phyloP scores from a whole-genome alignment of 2,888 invertebrate genomes.

The Dynastes tityus region DNA sequence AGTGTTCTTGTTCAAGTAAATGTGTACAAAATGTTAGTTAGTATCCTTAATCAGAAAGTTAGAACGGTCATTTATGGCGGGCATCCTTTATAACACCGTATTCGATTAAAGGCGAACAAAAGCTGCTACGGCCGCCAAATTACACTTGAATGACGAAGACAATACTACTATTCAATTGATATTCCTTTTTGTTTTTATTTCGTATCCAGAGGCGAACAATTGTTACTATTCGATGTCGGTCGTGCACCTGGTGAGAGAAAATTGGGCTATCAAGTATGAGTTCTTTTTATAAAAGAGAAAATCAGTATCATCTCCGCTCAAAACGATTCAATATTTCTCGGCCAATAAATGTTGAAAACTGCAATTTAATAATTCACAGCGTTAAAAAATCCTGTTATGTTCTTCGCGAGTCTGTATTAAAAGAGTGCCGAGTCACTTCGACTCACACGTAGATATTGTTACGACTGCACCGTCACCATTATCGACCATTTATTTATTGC shows the following conservation, averaged over 20 bases:
- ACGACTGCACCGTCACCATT: constrained; percentile 65
- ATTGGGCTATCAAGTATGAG: constrained; percentile 28
- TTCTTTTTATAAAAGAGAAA: constrained; percentile 4
- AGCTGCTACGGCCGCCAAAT: constrained; percentile 58
- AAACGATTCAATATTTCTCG: constrained; percentile 36
- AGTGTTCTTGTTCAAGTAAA: not conserved
- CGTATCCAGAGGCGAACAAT: constrained; percentile 17
- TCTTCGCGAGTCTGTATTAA: constrained; percentile 53
- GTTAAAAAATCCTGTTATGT: constrained; percentile 55
- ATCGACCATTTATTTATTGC: constrained; percentile 60
- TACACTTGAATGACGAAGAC: constrained; percentile 58
- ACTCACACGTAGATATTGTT: constrained; percentile 68
- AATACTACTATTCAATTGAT: constrained; percentile 30
- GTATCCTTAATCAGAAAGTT: not conserved
- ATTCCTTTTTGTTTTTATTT: constrained; percentile 24
- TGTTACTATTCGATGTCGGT: constrained; percentile 13
- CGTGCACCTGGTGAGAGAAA: constrained; percentile 10
- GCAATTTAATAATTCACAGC: constrained; percentile 48
- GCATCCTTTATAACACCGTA: constrained; percentile 11
- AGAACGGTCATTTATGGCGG: constrained; percentile 13
- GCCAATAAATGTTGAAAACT: constrained; percentile 48
- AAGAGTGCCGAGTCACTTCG: constrained; percentile 64
- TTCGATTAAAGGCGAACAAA: constrained; percentile 59
- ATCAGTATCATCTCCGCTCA: constrained; percentile 29
- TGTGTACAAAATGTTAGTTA: not conserved